A percentile compares a stretch with the other conserved stretches of the same genome.
These are phyloP conservation scores for Conger conger DNA, from an alignment of 2,113 vertebrate genomes.

Conservation along the genomic window DNA sequence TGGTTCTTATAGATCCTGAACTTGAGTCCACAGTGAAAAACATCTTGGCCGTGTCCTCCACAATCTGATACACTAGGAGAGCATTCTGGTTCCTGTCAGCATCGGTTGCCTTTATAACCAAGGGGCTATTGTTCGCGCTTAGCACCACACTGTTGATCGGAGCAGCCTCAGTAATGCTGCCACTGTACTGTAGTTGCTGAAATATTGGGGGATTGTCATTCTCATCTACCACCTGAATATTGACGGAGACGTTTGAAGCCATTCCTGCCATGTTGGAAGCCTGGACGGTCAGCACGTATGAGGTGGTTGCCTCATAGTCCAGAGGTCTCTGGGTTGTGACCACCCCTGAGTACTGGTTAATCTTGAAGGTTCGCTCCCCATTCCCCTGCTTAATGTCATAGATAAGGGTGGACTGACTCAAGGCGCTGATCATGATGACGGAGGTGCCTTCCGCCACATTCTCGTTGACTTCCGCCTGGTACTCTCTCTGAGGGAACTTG, in stretches of 20 bases:
- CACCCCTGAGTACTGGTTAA: constrained; percentile 95
- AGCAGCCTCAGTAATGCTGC: constrained; percentile 89
- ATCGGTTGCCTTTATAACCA: constrained; percentile 88
- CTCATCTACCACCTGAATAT: constrained; percentile 86
- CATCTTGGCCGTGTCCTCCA: constrained; percentile 88
- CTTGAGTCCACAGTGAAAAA: constrained; percentile 93
- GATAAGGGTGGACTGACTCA: constrained; percentile 88
- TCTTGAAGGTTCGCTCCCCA: constrained; percentile 73
- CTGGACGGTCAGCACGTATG: constrained; percentile 81
- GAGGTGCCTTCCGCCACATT: constrained; percentile 84
- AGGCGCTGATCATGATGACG: constrained; percentile 81
- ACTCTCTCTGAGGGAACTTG: constrained; percentile 87
- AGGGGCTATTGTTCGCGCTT: constrained; percentile 73
- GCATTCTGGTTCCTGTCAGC: constrained; percentile 92
- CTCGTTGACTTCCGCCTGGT: constrained; percentile 88
- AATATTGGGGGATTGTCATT: constrained; percentile 93
- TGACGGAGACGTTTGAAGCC: constrained; percentile 84
- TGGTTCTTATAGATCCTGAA: constrained; percentile 92
- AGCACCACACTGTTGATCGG: constrained; percentile 87
- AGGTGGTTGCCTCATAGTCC: constrained; percentile 80
- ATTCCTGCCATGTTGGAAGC: constrained; percentile 96
- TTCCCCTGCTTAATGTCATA: constrained; percentile 91
- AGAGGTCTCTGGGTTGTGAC: constrained; percentile 81
- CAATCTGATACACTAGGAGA: constrained; percentile 90
- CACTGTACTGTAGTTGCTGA: constrained; percentile 79